phyloP scores from a whole-genome alignment of 2,113 vertebrate species.

The human region GRCh38 chr18:61967001-61967500 shows the following conservation, averaged over 20 bases:
- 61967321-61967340: neutral
- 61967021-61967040: too few species aligned
- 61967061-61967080: neutral
- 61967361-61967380: neutral
- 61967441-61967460: neutral
- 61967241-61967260: neutral
- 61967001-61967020: too few species aligned
- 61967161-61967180: neutral
- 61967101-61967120: neutral
- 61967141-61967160: neutral
- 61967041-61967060: too few species aligned
- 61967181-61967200: too few species aligned
- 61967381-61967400: neutral
- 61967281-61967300: neutral
- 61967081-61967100: constrained; percentile 27
- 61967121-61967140: neutral
- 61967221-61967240: neutral
- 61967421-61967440: neutral
- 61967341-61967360: neutral
- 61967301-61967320: neutral
- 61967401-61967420: neutral
- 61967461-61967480: neutral
- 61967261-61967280: neutral
- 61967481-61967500: neutral
- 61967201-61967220: too few species aligned